Conservation (phyloP, 2,113 vertebrate genomes). For the Bungarus multicinctus region DNA sequence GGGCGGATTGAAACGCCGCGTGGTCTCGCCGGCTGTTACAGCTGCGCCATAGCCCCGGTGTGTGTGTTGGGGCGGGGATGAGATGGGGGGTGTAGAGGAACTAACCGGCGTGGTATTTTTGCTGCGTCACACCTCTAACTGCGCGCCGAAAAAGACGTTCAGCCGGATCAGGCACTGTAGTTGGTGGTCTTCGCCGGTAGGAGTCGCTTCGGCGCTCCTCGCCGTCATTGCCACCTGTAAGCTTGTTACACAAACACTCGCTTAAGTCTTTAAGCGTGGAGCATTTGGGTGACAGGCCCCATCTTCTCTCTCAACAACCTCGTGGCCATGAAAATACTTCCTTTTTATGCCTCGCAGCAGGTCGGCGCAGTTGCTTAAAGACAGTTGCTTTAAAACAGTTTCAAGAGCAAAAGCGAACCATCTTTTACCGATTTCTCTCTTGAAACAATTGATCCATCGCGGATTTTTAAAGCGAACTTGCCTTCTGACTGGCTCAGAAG, state of each 20-base stretch:
- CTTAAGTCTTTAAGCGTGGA: neutral
- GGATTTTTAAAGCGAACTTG: neutral
- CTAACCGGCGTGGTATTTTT: neutral
- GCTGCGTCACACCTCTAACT: neutral
- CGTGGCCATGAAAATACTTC: neutral
- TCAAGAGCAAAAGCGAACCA: neutral
- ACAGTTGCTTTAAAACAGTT: neutral
- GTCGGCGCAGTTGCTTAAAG: neutral
- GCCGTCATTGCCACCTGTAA: neutral
- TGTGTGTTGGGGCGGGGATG: neutral
- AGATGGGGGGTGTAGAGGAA: too few species aligned
- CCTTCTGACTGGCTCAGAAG: neutral
- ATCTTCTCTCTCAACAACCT: neutral
- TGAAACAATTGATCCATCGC: neutral
- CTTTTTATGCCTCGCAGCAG: neutral
- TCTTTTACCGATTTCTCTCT: neutral
- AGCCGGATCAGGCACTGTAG: neutral
- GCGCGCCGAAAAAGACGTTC: neutral
- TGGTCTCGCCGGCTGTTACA: constrained; percentile 21
- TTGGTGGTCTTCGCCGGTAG: neutral
- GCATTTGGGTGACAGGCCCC: neutral
- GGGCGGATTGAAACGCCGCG: neutral
- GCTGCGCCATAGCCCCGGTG: constrained; percentile 50
- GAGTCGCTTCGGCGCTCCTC: neutral
- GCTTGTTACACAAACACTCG: neutral